Evolutionary conservation across 2,797 vertebrate genomes (phyloP).

Genomic region (Periophthalmus magnuspinnatus): DNA sequence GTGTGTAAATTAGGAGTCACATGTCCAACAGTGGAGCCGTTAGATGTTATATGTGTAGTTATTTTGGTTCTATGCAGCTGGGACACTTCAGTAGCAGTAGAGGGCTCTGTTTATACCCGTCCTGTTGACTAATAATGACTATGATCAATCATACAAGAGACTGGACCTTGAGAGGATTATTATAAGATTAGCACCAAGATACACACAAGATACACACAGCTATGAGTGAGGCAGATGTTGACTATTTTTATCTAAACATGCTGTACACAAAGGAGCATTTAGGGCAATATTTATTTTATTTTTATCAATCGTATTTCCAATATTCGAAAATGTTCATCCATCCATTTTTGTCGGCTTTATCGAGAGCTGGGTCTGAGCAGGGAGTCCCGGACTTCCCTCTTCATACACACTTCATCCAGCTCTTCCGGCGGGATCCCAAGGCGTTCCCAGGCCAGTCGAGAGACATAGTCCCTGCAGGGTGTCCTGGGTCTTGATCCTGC

Average conservation of each 20-base stretch:
- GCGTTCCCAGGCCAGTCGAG: too few species aligned
- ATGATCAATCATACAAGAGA: conserved; percentile 58
- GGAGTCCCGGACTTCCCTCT: too few species aligned
- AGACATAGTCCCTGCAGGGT: too few species aligned
- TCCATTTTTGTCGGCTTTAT: too few species aligned
- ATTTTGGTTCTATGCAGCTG: conserved; percentile 33
- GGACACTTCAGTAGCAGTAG: conserved; percentile 28
- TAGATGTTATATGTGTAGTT: conserved; percentile 9
- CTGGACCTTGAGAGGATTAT: conserved; percentile 35
- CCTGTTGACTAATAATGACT: conserved; percentile 57
- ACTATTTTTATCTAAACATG: conserved; percentile 6
- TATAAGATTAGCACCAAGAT: conserved; percentile 29
- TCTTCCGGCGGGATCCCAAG: too few species aligned
- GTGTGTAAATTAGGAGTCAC: background rate
- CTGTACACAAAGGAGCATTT: too few species aligned
- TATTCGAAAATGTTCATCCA: too few species aligned
- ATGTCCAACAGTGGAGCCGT: background rate
- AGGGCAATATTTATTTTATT: too few species aligned
- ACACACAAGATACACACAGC: background rate
- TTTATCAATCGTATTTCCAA: too few species aligned
- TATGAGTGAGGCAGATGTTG: conserved; percentile 49
- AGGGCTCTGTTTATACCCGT: conserved; percentile 21
- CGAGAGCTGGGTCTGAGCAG: too few species aligned
- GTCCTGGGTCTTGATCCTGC: too few species aligned
- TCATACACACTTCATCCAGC: too few species aligned